phyloP scores from a whole-genome alignment of 2,797 vertebrate species.

The Lemur catta region DNA sequence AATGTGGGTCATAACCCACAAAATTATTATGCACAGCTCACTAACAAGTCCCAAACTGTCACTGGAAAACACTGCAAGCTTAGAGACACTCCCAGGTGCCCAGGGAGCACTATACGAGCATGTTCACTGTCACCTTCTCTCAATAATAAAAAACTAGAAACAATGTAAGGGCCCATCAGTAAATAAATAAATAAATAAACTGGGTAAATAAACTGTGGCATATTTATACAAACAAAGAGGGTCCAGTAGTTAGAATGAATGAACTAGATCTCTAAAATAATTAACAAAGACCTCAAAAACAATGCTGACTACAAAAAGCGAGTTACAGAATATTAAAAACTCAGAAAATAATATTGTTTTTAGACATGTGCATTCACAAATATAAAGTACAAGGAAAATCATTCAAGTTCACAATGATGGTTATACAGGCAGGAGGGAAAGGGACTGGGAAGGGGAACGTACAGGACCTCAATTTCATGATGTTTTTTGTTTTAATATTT shows the following conservation, averaged over 20 bases:
- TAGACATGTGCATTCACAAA: not conserved
- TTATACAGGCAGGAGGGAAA: not conserved
- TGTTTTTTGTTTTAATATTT: not conserved
- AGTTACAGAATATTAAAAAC: not conserved
- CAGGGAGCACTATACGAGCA: not conserved
- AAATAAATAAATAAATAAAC: not conserved
- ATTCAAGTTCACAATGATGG: not conserved
- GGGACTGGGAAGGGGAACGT: not conserved
- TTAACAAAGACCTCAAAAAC: not conserved
- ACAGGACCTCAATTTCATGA: not conserved
- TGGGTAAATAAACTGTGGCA: not conserved
- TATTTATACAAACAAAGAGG: not conserved
- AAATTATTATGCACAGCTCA: not conserved
- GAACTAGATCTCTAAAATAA: not conserved
- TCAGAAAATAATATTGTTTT: not conserved
- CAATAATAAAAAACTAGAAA: not conserved
- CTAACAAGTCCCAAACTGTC: not conserved
- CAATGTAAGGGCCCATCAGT: not conserved
- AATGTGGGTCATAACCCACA: not conserved
- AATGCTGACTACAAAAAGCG: not conserved
- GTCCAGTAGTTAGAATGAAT: not conserved
- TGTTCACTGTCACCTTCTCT: not conserved
- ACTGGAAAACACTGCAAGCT: not conserved
- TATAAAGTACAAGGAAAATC: not conserved
- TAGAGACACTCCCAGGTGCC: not conserved